Evolutionary conservation across 2,797 vertebrate species (phyloP), one percentile per base, ranked within the genome.

Genomic region (Cyclopterus lumpus): DNA sequence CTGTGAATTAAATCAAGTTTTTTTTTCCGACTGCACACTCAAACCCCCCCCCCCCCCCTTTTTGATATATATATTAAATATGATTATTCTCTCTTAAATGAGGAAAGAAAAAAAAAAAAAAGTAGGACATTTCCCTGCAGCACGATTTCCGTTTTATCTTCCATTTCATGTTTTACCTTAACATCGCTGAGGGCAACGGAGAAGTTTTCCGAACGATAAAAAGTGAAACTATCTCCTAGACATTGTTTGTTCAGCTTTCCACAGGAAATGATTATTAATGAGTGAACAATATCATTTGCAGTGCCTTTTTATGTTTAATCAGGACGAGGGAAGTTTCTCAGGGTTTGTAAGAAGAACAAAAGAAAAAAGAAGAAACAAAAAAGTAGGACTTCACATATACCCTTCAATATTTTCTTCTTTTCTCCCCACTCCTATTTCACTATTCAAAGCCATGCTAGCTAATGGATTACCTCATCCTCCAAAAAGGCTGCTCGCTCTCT

Each of bases 391-490:
- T 80, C 46, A 81, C 73, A 49, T 79, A 80, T 79, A 80, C 57
- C 67, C 81, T 87, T 80, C 64, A 86, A 85, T 5, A 85, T 68
- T 14, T 32, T 69, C 75, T 63, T 63, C 60, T 55, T 54, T 58
- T n/a, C n/a, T n/a, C n/a, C n/a, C 6, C 51, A 51, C 67, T 81
- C 85, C 80, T 74, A 5, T 75, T 87, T 93, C 86, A 68, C 86
- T 81, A 91, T 92, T 94, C 91, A 85, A 75, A 89, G 90, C 87
- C 86, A 89, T 76, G 78, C 83, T 32, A 75, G 81, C 90, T 91
- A 93, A 91, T 93, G 87, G 90, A 93, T 94, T 92, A 93, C 92
- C 91, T 93, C 90, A 94, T 93, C 86, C 86, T 81, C 77, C 66
- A 77, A 91, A 92, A 93, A 92, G 85, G 83, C 84, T 85, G 80